phyloP scores from a whole-genome alignment of 2,797 vertebrate species.

The Trachurus trachurus region DNA sequence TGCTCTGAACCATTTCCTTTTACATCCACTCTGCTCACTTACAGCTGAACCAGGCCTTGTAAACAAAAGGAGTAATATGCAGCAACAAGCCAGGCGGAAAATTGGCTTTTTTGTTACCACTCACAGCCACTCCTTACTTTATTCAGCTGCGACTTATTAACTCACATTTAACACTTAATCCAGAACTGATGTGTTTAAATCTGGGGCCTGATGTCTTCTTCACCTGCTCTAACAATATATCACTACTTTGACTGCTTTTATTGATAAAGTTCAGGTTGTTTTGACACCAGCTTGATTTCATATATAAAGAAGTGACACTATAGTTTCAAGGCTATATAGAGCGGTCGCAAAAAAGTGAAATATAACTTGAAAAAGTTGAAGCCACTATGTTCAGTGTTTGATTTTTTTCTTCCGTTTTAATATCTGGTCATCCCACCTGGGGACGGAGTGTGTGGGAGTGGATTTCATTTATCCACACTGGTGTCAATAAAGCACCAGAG shows the following conservation, averaged over 20 bases:
- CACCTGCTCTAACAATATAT: background rate
- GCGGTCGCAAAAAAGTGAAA: background rate
- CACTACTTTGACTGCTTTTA: constrained; percentile 33
- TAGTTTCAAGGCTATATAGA: background rate
- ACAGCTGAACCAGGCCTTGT: constrained; percentile 48
- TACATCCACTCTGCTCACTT: constrained; percentile 13
- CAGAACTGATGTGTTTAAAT: background rate
- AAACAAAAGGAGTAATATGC: constrained; percentile 55
- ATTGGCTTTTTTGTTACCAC: constrained; percentile 24
- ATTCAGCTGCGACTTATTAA: constrained; percentile 7
- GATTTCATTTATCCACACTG: background rate
- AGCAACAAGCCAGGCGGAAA: constrained; percentile 39
- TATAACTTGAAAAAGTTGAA: background rate
- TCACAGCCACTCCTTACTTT: background rate
- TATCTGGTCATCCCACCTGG: background rate
- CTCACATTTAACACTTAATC: background rate
- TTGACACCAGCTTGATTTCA: constrained; percentile 22
- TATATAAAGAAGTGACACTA: background rate
- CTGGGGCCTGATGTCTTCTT: no score
- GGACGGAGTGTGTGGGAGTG: background rate
- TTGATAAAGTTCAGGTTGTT: constrained; percentile 16
- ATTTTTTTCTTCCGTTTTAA: background rate
- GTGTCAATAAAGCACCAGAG: background rate
- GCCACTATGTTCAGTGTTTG: background rate
- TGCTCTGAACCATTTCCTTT: constrained; percentile 49